Evolutionary conservation across 2,113 vertebrate species (phyloP), one percentile per base, ranked within the genome.

Genomic region (Hypanus sabinus): DNA sequence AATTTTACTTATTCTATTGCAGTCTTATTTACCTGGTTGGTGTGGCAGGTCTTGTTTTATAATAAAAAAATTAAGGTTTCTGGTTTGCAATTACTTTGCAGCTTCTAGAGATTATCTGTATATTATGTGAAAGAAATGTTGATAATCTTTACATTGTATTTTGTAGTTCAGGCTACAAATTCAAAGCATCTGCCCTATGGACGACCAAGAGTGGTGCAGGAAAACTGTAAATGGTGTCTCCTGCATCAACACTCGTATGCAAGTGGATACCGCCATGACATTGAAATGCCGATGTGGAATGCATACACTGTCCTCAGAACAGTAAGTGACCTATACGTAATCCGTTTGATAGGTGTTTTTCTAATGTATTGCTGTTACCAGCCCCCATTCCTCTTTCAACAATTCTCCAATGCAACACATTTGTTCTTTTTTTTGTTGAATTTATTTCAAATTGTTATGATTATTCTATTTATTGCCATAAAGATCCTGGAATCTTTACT

Each of bases 231-330:
- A 0, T 97, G 98, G 96, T 99, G 98, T 94, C 90, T 98, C 6
- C 98, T 99, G 65, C 94, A 96, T 70, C 98, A 99, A 2, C 95
- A 95, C 6, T 97, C 96, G 0, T 99, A 97, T 79, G 94, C 99
- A 95, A 98, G 95, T 33, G 98, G 95, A 73, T 99, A 97, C 95
- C 98, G 96, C 94, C 94, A 95, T 18, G 60, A 94, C 0, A 94
- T 95, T 46, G 71, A 94, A 94, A 98, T 99, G 97, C 98, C 99
- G 0, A 92, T 99, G 94, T 99, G 99, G 99, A 98, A 95, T 94
- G 97, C 99, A 18, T 99, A 98, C 95, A 99, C 97, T 0, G 1
- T 99, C 30, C 93, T 95, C 27, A 97, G 95, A 36, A 95, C 96
- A 1, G 98, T 99, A 94, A 95, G 97, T 95, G 73, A 46, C 57